Base-by-base conservation (phyloP, 2,113 vertebrate genomes). In the Morone saxatilis region DNA sequence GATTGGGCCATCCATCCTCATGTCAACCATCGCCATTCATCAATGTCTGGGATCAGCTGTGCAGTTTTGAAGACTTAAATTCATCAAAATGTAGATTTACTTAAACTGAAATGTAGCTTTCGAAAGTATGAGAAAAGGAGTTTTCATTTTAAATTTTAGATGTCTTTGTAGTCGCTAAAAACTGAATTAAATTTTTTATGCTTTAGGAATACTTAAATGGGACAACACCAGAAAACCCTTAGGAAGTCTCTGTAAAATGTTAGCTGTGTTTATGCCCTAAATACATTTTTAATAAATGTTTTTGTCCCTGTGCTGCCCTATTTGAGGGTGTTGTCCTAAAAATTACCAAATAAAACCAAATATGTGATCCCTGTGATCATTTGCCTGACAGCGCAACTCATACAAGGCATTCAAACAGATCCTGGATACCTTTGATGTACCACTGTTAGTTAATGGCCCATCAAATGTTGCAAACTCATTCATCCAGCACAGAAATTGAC, bases 401-500 rank as follows among this genome's bases (percentile, higher is more conserved):
- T 13, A 12, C n/a, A 40, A 20, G 41, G 17, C 67, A 25, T 45
- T 68, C 3, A 61, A 2, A 61, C 36, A 66, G 60, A 73, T 48
- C 61, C 68, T 38, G 13, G 63, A 66, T 61, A 51, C 57, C 50
- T 65, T 22, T 59, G 40, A 71, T 16, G 0, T 13, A 40, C 43
- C 16, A 38, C n/a, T 0, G 45, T 41, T 54, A 50, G 36, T 66
- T 59, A 66, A 43, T 51, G 66, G 19, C 36, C 38, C 66, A 53
- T 36, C 19, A 67, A 53, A 76, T 70, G 66, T 45, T 36, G 31
- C 31, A 31, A 31, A 65, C 51, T 59, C 78, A 81, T 36, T 77
- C 66, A 75, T 40, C 51, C 51, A 71, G 59, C 11, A 10, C 20
- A 41, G 6, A 45, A 36, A 76, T 38, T 60, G 78, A 73, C 61